Evolutionary conservation across 2,797 vertebrate genomes (phyloP).

Genomic region (Anomalospiza imberbis): DNA sequence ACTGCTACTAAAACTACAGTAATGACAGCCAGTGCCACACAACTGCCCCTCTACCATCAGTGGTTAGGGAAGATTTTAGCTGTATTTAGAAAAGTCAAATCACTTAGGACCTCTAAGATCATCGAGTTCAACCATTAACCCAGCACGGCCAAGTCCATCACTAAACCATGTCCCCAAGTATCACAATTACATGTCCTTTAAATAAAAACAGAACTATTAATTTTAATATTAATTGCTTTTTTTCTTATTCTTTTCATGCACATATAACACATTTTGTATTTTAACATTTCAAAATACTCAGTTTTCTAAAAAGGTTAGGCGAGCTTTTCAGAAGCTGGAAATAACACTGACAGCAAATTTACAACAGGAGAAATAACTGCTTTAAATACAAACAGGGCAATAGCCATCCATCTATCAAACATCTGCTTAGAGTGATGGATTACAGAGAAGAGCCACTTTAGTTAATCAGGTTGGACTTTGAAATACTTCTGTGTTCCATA

Average conservation of each 20-base stretch:
- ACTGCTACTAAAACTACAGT: neutral
- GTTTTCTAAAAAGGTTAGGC: neutral
- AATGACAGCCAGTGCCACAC: neutral
- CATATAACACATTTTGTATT: neutral
- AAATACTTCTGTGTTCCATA: conserved; percentile 33
- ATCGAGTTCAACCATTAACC: neutral
- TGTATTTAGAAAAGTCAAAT: neutral
- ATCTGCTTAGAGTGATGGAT: conserved; percentile 5
- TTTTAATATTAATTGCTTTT: neutral
- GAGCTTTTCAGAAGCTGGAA: conserved; percentile 26
- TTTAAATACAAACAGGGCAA: conserved; percentile 24
- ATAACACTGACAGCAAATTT: conserved; percentile 16
- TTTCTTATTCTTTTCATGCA: neutral
- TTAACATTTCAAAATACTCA: neutral
- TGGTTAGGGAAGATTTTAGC: neutral
- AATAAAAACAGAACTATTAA: neutral
- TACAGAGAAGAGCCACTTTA: conserved; percentile 52
- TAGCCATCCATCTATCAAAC: conserved; percentile 23
- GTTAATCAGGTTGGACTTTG: conserved; percentile 49
- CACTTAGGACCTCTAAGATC: neutral
- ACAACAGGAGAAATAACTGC: conserved; percentile 5
- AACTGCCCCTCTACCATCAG: neutral
- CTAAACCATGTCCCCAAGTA: neutral
- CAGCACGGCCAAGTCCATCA: neutral
- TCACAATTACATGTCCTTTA: neutral